phyloP scores from a whole-genome alignment of 1,140 invertebrate genomes.

The Lineus longissimus region DNA sequence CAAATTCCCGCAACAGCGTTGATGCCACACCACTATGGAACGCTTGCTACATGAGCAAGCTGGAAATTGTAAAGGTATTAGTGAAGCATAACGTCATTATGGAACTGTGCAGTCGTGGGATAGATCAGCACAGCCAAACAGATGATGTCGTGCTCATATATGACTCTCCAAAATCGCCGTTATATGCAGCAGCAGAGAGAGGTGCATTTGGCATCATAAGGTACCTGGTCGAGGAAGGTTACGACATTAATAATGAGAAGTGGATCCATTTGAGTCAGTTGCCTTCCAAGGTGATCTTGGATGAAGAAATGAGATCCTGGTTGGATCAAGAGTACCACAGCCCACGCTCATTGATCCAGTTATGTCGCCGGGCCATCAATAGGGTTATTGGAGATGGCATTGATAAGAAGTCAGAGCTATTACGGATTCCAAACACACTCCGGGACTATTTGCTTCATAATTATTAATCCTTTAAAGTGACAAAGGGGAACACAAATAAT shows the following conservation, averaged over 20 bases:
- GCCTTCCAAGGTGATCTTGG: slow-evolving; percentile 1
- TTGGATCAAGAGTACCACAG: too few species aligned
- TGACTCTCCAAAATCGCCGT: slow-evolving; percentile 20
- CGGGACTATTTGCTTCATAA: too few species aligned
- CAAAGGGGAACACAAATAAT: too few species aligned
- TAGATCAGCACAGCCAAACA: slow-evolving; percentile 31
- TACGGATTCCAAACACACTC: too few species aligned
- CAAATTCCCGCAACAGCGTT: slow-evolving; percentile 27
- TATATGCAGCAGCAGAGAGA: slow-evolving; percentile 33
- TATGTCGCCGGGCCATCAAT: too few species aligned
- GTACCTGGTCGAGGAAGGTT: slow-evolving; percentile 32
- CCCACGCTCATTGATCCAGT: too few species aligned
- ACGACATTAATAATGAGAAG: slow-evolving; percentile 27
- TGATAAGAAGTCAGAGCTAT: too few species aligned
- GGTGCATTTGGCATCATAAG: slow-evolving; percentile 20
- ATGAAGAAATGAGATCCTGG: slow-evolving; percentile 1
- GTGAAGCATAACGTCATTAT: slow-evolving; percentile 34
- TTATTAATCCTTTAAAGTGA: too few species aligned
- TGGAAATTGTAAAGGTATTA: slow-evolving; percentile 30
- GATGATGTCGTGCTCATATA: slow-evolving; percentile 26
- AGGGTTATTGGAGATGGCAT: too few species aligned
- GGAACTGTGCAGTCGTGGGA: slow-evolving; percentile 28
- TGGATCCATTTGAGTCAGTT: slow-evolving; percentile 30
- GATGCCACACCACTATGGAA: slow-evolving; percentile 41
- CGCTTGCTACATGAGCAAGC: slow-evolving; percentile 30